Conservation (phyloP, 2,888 invertebrate genomes). For the Monopis laevigella region DNA sequence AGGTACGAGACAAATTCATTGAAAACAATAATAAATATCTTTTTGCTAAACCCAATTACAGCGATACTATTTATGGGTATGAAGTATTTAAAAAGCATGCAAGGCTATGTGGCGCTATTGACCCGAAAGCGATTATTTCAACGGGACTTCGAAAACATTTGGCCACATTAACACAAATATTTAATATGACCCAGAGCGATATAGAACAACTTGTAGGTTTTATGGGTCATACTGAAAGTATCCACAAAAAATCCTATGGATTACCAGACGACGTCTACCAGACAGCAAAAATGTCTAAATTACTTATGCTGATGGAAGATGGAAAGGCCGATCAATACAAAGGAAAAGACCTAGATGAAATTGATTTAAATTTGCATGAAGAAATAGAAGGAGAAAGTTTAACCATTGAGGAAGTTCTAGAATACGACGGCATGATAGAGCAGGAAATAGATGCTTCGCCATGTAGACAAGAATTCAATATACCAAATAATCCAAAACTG, state of each 20-base stretch:
- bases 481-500: background rate
- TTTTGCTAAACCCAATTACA: too few relatives aligned
- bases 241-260: slow-evolving; percentile 18
- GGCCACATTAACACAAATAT: slow-evolving; percentile 19
- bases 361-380: slow-evolving; percentile 18
- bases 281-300: slow-evolving; percentile 20
- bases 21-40: too few relatives aligned
- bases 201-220: slow-evolving; percentile 19
- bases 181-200: slow-evolving; percentile 18
- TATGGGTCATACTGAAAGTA: slow-evolving; percentile 19
- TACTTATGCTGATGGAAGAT: slow-evolving; percentile 21
- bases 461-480: background rate
- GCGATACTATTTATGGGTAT: too few relatives aligned
- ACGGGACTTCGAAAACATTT: too few relatives aligned
- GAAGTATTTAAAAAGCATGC: too few relatives aligned
- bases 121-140: too few relatives aligned
- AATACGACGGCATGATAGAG: too few relatives aligned
- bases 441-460: too few relatives aligned
- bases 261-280: too few relatives aligned
- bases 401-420: background rate
- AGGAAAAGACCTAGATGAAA: slow-evolving; percentile 19
- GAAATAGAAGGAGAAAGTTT: too few relatives aligned
- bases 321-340: slow-evolving; percentile 19
- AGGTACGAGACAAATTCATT: too few relatives aligned
- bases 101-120: too few relatives aligned